Percentiles rank a stretch among this genome's conserved stretches.
Evolutionary conservation across 2,888 invertebrate genomes (phyloP).

Genomic region (Rhaphigaster nebulosa): DNA sequence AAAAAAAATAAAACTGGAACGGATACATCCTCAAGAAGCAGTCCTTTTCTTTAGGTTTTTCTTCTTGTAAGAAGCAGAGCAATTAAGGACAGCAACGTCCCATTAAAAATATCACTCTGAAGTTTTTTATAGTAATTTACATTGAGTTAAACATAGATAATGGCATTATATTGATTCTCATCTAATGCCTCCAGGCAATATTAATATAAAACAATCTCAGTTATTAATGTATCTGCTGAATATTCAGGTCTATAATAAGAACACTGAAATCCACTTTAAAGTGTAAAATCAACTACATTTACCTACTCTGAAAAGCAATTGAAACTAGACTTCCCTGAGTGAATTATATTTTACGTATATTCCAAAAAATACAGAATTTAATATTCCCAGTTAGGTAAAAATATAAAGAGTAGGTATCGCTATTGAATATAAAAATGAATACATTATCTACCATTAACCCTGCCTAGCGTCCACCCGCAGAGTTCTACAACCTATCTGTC

Average conservation of each 20-base stretch:
- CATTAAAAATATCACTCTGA: neutral
- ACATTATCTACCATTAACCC: neutral
- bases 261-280: neutral
- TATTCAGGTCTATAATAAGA: neutral
- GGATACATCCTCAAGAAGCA: conserved; percentile 25
- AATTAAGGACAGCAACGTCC: neutral
- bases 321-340: too few relatives aligned
- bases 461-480: neutral
- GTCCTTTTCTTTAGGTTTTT: neutral
- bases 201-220: neutral
- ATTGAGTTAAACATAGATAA: neutral
- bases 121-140: neutral
- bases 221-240: neutral
- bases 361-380: too few relatives aligned
- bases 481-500: neutral
- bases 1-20: conserved; percentile 10
- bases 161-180: neutral
- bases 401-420: too few relatives aligned
- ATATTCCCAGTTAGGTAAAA: too few relatives aligned
- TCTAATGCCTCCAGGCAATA: neutral
- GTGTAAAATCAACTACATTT: neutral
- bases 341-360: too few relatives aligned
- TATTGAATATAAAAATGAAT: neutral
- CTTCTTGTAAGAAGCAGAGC: neutral
- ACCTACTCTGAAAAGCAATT: too few relatives aligned